Evolutionary conservation across 2,888 invertebrate genomes (phyloP).

Genomic region (Volucella inanis): DNA sequence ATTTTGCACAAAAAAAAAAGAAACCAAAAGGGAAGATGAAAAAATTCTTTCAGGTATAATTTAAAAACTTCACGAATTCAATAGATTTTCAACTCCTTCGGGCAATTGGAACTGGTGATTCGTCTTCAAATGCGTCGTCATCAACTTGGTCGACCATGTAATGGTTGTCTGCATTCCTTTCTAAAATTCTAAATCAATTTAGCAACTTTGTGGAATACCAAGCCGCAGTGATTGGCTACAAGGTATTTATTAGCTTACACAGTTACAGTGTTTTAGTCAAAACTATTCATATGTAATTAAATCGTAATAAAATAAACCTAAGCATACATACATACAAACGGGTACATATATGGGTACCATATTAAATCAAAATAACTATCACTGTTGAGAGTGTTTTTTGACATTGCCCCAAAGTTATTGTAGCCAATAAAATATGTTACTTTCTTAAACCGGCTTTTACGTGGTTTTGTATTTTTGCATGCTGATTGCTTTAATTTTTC

Average conservation of each 20-base stretch:
- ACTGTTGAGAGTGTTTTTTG: not conserved
- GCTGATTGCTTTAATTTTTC: slow-evolving; percentile 18
- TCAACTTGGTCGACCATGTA: slow-evolving; percentile 1
- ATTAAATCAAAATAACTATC: not conserved
- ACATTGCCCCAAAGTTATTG: slow-evolving; percentile 2
- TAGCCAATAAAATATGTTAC: not conserved
- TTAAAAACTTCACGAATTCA: slow-evolving; percentile 68
- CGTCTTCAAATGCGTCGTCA: slow-evolving; percentile 59
- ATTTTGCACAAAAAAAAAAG: slow-evolving; percentile 50
- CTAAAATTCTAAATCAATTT: slow-evolving; percentile 50
- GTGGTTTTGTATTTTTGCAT: not conserved
- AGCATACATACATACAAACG: no score
- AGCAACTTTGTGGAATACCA: slow-evolving; percentile 65
- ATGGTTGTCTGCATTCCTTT: slow-evolving; percentile 55
- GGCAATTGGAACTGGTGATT: slow-evolving; percentile 16
- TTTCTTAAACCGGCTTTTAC: not conserved
- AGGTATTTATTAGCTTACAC: slow-evolving; percentile 38
- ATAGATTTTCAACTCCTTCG: slow-evolving; percentile 45
- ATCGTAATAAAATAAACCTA: no score
- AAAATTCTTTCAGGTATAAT: slow-evolving; percentile 56
- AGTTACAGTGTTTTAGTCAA: no score
- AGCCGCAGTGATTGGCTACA: slow-evolving; percentile 59
- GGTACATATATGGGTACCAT: no score
- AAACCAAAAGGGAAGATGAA: not conserved
- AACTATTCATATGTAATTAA: no score